phyloP scores from a whole-genome alignment of 2,113 vertebrate genomes.

The Stigmatopora nigra region DNA sequence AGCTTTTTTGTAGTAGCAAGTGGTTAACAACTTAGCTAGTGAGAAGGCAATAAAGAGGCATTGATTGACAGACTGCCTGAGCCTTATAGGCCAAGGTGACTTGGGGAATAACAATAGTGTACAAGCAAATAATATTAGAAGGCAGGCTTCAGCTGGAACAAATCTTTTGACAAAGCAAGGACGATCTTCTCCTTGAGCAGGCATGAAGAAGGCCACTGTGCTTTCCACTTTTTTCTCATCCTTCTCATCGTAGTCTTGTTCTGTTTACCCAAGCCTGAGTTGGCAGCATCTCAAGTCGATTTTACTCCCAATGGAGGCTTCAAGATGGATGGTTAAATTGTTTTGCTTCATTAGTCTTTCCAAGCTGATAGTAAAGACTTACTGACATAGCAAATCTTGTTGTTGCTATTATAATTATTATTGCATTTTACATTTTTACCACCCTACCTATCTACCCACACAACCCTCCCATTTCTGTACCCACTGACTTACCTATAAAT shows the following conservation, averaged over 20 bases:
- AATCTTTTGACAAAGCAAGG: conserved; percentile 67
- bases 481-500: too few species aligned
- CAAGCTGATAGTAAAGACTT: background rate
- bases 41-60: conserved; percentile 52
- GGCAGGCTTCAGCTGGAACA: conserved; percentile 65
- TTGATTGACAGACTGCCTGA: conserved; percentile 45
- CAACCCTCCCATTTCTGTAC: background rate
- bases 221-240: conserved; percentile 22
- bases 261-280: conserved; percentile 10
- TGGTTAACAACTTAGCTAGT: conserved; percentile 29
- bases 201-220: conserved; percentile 36
- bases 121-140: conserved; percentile 47
- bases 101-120: conserved; percentile 33
- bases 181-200: conserved; percentile 51
- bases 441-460: background rate
- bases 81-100: conserved; percentile 56
- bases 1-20: conserved; percentile 21
- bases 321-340: background rate
- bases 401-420: too few species aligned
- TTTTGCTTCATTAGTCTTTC: conserved; percentile 1
- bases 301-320: conserved; percentile 25
- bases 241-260: conserved; percentile 17
- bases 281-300: conserved; percentile 15
- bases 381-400: background rate
- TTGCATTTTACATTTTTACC: too few species aligned